Conservation (phyloP, 2,888 invertebrate species). For the Dexiosoma caninum region DNA sequence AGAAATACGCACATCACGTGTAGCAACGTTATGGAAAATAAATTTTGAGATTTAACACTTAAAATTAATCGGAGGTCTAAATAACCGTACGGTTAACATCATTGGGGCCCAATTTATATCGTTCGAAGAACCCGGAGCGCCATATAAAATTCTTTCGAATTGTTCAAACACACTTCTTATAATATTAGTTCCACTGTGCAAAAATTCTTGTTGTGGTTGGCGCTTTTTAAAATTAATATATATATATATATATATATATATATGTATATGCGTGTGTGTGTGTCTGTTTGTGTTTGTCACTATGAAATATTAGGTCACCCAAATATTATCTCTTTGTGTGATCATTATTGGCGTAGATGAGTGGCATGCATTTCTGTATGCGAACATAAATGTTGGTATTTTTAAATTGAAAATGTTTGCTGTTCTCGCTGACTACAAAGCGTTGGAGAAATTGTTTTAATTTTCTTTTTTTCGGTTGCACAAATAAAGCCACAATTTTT, state of each 20-base stretch:
- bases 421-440: neutral
- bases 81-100: too few relatives aligned
- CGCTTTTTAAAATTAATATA: neutral
- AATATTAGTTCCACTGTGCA: neutral
- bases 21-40: too few relatives aligned
- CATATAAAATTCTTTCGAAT: too few relatives aligned
- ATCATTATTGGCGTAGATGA: neutral
- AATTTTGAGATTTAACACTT: too few relatives aligned
- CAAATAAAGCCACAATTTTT: neutral
- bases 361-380: neutral
- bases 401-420: neutral
- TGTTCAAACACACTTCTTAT: too few relatives aligned
- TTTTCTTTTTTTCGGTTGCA: neutral
- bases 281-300: neutral
- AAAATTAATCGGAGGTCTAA: too few relatives aligned
- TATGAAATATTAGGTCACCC: constrained; percentile 18
- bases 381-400: neutral
- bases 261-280: neutral
- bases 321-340: constrained; percentile 8
- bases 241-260: neutral
- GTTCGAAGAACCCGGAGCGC: too few relatives aligned
- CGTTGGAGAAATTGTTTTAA: neutral
- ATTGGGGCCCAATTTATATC: too few relatives aligned
- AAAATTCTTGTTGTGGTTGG: neutral
- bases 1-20: too few relatives aligned